Evolutionary conservation across 2,113 vertebrate genomes (phyloP).

Genomic region (Budorcas taxicolor): DNA sequence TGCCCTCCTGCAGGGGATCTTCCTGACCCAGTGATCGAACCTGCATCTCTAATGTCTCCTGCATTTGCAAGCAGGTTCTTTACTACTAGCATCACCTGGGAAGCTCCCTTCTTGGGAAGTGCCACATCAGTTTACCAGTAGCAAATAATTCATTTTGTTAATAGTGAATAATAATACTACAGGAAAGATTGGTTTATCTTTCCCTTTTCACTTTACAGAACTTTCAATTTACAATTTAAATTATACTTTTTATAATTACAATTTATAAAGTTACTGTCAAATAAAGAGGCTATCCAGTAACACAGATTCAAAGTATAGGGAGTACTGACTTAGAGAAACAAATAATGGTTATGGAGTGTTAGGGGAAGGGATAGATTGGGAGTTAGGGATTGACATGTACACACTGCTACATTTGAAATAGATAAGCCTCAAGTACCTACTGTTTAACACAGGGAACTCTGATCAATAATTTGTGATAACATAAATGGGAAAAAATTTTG

Average conservation of each 20-base stretch:
- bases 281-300: neutral
- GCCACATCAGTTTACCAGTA: neutral
- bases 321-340: neutral
- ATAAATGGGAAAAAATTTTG: neutral
- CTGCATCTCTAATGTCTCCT: neutral
- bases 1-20: neutral
- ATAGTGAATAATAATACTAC: neutral
- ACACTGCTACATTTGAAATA: neutral
- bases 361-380: neutral
- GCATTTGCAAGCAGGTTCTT: neutral
- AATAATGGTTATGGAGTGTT: neutral
- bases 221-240: neutral
- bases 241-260: neutral
- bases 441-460: neutral
- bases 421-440: neutral
- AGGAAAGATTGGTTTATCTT: neutral
- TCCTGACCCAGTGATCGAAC: fast-evolving
- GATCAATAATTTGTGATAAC: neutral
- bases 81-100: neutral
- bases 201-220: neutral
- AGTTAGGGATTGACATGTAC: neutral
- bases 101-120: neutral
- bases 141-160: neutral
- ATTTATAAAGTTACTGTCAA: neutral
- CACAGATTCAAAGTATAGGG: neutral